These are phyloP conservation scores for Atherinomorus stipes DNA, from an alignment of 2,113 vertebrate genomes.

Conservation along the genomic window DNA sequence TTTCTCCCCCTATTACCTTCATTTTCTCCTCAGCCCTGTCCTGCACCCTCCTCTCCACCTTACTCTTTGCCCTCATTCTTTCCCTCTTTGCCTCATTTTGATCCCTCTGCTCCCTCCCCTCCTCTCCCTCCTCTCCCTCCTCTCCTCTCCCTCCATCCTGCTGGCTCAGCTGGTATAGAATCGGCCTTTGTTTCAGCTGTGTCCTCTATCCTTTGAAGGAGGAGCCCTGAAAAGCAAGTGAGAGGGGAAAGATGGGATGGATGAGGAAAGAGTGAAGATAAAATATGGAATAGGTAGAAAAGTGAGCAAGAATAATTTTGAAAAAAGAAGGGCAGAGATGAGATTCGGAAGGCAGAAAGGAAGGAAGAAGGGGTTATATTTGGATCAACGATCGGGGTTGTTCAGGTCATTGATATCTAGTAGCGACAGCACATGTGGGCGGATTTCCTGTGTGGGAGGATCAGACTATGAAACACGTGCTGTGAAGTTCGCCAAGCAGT, in stretches of 20 bases:
- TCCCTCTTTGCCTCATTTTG: conserved; percentile 43
- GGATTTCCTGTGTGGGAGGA: conserved; percentile 52
- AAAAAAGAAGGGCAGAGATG: conserved; percentile 13
- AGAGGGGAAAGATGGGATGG: conserved; percentile 15
- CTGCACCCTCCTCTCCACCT: conserved; percentile 42
- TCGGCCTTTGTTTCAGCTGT: conserved; percentile 71
- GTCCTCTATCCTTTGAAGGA: conserved; percentile 69
- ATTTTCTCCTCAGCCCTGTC: conserved; percentile 25
- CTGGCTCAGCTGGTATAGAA: conserved; percentile 75
- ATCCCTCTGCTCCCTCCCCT: conserved; percentile 38
- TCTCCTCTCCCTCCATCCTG: conserved; percentile 54
- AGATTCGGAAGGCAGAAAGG: neutral
- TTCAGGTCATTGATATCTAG: conserved; percentile 70
- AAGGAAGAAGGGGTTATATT: conserved; percentile 32
- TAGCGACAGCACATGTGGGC: conserved; percentile 43
- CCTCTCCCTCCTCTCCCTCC: conserved; percentile 39
- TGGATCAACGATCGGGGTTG: conserved; percentile 68
- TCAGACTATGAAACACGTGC: conserved; percentile 31
- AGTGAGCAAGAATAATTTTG: conserved; percentile 30
- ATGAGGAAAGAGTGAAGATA: conserved; percentile 9
- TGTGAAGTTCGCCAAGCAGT: conserved; percentile 38
- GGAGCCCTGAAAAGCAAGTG: conserved; percentile 50
- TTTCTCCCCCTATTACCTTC: neutral
- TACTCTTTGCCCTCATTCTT: conserved; percentile 60
- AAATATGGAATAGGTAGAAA: conserved; percentile 33